Percentiles rank a stretch among this genome's conserved stretches.
phyloP scores from a whole-genome alignment of 2,113 vertebrate genomes.

The Dascyllus trimaculatus region DNA sequence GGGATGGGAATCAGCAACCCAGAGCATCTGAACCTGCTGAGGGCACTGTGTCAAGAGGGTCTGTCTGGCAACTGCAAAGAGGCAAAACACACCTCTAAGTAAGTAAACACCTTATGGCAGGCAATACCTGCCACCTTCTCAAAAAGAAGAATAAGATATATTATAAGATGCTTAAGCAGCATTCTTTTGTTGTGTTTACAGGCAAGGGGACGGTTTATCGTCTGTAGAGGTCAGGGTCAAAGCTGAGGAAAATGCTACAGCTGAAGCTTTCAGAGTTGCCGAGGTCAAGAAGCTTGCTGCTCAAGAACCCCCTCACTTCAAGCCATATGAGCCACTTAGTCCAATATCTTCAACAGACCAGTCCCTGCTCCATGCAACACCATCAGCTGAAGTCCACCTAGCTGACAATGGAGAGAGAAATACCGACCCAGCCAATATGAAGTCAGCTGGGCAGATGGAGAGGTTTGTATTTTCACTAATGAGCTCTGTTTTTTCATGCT shows the following conservation, averaged over 20 bases:
- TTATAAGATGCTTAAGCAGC: neutral
- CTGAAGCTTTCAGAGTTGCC: conserved; percentile 2
- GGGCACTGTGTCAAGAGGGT: conserved; percentile 67
- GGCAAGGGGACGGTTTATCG: neutral
- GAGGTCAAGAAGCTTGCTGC: neutral
- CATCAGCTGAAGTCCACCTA: neutral
- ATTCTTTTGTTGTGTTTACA: conserved; percentile 9
- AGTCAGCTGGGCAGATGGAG: neutral
- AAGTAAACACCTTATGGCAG: conserved; percentile 12
- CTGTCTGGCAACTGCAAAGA: neutral
- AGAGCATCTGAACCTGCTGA: conserved; percentile 85
- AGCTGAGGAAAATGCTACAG: conserved; percentile 30
- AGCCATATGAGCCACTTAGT: neutral
- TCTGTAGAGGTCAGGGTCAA: conserved; percentile 27
- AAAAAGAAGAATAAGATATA: too few relatives aligned
- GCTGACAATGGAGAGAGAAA: neutral
- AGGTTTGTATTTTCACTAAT: conserved; percentile 34
- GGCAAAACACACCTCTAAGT: conserved; percentile 19
- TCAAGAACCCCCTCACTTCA: neutral
- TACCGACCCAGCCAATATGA: neutral
- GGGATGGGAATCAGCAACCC: conserved; percentile 90
- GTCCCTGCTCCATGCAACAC: neutral
- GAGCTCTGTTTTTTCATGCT: neutral
- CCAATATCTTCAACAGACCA: neutral
- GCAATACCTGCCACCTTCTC: neutral